Base-by-base conservation (phyloP, 2,797 vertebrate genomes). In the Toxotes lorentzi region DNA sequence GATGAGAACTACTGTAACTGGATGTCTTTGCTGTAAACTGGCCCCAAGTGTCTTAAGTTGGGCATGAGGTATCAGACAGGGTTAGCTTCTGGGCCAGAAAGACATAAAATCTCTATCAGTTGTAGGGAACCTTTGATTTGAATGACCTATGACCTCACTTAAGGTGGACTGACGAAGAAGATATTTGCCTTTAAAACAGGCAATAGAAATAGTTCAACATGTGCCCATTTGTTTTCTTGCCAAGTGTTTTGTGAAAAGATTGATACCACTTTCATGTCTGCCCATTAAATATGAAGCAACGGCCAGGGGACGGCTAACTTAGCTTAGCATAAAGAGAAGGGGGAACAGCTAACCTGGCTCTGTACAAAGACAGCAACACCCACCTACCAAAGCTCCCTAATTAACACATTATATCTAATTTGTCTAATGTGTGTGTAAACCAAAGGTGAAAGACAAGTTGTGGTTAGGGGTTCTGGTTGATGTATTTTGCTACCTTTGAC, bases 101-200 rank as follows among this genome's bases (percentile, higher is more conserved):
- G 38, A 67, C 50, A 67, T 54, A 7, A 30, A 81, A 73, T 45
- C 27, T 12, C 14, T 3, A 1, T 16, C 5, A 53, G 41, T 62
- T 73, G 11, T 21, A 30, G 41, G 48, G 13, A 19, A 38, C 5
- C 7, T 72, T 45, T 73, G 75, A 79, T 63, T 56, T 56, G 17
- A 47, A 21, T 80, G 61, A 76, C 79, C 68, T 80, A 38, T 72
- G 79, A 83, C 79, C 53, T 72, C 21, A 41, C 2, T 40, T 13
- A 73, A 53, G 43, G 7, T 7, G 13, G 0, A 19, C 7, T 40
- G 67, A 73, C 27, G 24, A 63, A 41, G 23, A 61, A 66, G 27
- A 16, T 14, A 19, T 24, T 24, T 30, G 48, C 12, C 19, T 62
- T 69, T 57, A 41, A 63, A 57, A 53, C 2, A 59, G 27, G 27